phyloP scores from a whole-genome alignment of 2,888 invertebrate genomes.

The Nephrotoma guestfalica region DNA sequence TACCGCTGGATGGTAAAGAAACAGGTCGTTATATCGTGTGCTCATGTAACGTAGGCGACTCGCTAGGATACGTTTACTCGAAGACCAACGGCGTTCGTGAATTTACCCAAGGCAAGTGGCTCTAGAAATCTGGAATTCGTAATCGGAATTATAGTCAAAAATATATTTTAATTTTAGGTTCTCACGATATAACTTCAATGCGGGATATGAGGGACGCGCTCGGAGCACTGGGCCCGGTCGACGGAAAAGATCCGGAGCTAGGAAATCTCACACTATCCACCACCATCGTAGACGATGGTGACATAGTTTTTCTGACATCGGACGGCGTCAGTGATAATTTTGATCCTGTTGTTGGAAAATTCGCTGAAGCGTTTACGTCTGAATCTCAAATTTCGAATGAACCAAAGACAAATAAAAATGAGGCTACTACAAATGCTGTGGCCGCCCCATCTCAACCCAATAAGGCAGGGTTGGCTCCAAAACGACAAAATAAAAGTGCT shows the following conservation, averaged over 20 bases:
- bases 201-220: conserved; percentile 77
- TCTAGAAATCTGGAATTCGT: neutral
- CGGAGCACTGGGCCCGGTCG: conserved; percentile 77
- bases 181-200: conserved; percentile 62
- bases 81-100: conserved; percentile 65
- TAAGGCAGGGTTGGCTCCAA: conserved; percentile 20
- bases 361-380: conserved; percentile 43
- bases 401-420: conserved; percentile 14
- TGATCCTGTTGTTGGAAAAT: conserved; percentile 82
- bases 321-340: conserved; percentile 85
- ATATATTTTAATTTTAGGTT: conserved; percentile 37
- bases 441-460: conserved; percentile 9
- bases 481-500: conserved; percentile 29
- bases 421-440: neutral
- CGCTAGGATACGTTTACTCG: conserved; percentile 73
- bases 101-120: conserved; percentile 47
- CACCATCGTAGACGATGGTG: conserved; percentile 63
- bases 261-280: conserved; percentile 75
- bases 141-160: neutral
- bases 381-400: conserved; percentile 19
- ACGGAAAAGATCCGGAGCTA: conserved; percentile 69
- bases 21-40: conserved; percentile 52
- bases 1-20: conserved; percentile 36
- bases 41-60: conserved; percentile 80
- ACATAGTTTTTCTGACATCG: conserved; percentile 76